Percentiles rank a stretch among this genome's conserved stretches.
Conservation (phyloP, 30 jellyfish, hydroid and myxozoan genomes). For the Sanderia malayensis region DNA sequence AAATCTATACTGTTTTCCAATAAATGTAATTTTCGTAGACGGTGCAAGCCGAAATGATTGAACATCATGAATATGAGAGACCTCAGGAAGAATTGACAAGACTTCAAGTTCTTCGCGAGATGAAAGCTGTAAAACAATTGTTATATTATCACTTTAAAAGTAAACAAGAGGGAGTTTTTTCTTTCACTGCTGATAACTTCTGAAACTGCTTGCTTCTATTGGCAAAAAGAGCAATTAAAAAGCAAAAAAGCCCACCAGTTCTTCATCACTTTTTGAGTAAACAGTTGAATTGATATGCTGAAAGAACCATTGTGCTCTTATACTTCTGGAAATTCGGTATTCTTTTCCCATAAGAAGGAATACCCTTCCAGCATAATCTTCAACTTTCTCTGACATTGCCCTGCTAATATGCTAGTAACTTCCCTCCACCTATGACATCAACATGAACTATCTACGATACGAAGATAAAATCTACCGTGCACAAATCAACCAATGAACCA, state of each 20-base stretch:
- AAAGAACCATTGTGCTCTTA: slow-evolving; percentile 97
- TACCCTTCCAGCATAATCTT: slow-evolving; percentile 80
- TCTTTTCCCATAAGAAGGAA: slow-evolving; percentile 95
- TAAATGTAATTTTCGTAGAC: slow-evolving; percentile 76
- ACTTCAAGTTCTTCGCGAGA: slow-evolving; percentile 87
- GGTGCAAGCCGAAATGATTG: slow-evolving; percentile 75
- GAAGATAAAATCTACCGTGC: no score
- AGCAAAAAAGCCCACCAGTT: slow-evolving; percentile 82
- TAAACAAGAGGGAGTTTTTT: no score
- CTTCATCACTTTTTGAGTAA: slow-evolving; percentile 70
- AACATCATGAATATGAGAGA: slow-evolving; percentile 30
- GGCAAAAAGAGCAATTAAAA: no score
- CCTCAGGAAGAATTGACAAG: slow-evolving; percentile 81
- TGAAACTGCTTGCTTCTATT: no score
- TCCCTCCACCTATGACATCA: no score
- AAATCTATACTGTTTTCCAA: slow-evolving; percentile 92
- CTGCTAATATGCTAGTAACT: no score
- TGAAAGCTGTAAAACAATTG: no score
- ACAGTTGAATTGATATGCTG: slow-evolving; percentile 77
- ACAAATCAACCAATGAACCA: no score
- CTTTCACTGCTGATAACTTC: no score
- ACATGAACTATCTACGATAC: no score
- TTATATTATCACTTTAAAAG: no score
- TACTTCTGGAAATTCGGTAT: slow-evolving; percentile 97
- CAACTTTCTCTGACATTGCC: slow-evolving; percentile 25